phyloP scores from a whole-genome alignment of 2,888 invertebrate genomes.

The Himalopsyche kuldschensis region DNA sequence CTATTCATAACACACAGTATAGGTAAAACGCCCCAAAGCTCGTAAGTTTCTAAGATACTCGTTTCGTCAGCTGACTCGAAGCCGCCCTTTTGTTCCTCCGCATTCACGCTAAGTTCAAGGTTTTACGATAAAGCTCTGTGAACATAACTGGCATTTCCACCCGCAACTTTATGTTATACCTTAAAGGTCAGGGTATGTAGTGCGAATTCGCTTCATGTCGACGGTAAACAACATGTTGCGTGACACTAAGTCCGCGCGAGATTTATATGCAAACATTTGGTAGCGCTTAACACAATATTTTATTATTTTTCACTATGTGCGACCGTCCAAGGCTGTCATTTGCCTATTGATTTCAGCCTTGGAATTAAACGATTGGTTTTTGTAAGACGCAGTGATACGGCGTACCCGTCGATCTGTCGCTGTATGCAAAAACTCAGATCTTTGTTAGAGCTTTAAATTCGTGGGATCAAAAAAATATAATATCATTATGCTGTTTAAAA shows the following conservation, averaged over 20 bases:
- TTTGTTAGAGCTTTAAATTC: not conserved
- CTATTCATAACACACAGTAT: not conserved
- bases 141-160: not conserved
- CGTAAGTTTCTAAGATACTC: not conserved
- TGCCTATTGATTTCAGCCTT: not conserved
- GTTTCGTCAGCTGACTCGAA: not conserved
- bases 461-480: not conserved
- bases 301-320: not conserved
- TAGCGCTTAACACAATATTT: not conserved
- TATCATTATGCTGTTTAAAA: not conserved
- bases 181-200: slow-evolving; percentile 14
- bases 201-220: not conserved
- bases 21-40: not conserved
- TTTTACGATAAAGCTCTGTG: not conserved
- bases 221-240: slow-evolving; percentile 22
- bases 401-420: not conserved
- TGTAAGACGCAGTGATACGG: not conserved
- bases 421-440: not conserved
- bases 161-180: not conserved
- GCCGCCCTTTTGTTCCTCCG: not conserved
- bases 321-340: not conserved
- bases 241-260: not conserved
- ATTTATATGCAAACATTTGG: not conserved
- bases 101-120: slow-evolving; percentile 22
- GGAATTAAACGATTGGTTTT: not conserved